Evolutionary conservation across 2,888 invertebrate genomes (phyloP).

Genomic region (Sinodicranocentrus sp.): DNA sequence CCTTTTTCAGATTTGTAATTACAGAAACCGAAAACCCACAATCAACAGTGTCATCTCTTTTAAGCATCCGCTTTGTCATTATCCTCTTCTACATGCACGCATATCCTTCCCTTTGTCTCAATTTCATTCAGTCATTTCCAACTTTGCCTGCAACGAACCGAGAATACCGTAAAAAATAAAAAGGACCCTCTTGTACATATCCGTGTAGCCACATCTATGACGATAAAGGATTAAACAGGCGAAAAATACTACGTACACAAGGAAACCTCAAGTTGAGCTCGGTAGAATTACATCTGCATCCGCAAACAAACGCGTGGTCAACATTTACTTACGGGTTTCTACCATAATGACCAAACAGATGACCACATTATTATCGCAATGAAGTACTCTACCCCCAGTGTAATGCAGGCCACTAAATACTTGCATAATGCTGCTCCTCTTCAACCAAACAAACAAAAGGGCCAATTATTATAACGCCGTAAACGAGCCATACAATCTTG

Average conservation of each 20-base stretch:
- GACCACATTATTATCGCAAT: conserved; percentile 16
- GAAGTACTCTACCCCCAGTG: not conserved
- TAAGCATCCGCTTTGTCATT: conserved; percentile 61
- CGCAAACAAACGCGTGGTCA: conserved; percentile 56
- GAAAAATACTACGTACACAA: not conserved
- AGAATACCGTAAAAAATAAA: conserved; percentile 58
- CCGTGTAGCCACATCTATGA: not conserved
- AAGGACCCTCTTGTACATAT: not conserved
- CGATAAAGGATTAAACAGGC: conserved; percentile 2
- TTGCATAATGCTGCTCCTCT: conserved; percentile 9
- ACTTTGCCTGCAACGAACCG: conserved; percentile 66
- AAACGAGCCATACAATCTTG: conserved; percentile 56
- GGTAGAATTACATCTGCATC: conserved; percentile 33
- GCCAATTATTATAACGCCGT: conserved; percentile 63
- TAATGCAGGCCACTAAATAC: not conserved
- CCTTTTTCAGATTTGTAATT: conserved; percentile 58
- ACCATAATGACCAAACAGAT: conserved; percentile 49
- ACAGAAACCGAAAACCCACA: conserved; percentile 67
- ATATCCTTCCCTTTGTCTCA: conserved; percentile 3
- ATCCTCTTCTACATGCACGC: not conserved
- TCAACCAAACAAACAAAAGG: conserved; percentile 60
- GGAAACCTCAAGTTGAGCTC: conserved; percentile 34
- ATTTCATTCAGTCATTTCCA: conserved; percentile 49
- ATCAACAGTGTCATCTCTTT: conserved; percentile 64
- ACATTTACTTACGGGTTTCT: conserved; percentile 50